phyloP scores from a whole-genome alignment of 2,113 vertebrate species.

The Oreochromis tanganicae region DNA sequence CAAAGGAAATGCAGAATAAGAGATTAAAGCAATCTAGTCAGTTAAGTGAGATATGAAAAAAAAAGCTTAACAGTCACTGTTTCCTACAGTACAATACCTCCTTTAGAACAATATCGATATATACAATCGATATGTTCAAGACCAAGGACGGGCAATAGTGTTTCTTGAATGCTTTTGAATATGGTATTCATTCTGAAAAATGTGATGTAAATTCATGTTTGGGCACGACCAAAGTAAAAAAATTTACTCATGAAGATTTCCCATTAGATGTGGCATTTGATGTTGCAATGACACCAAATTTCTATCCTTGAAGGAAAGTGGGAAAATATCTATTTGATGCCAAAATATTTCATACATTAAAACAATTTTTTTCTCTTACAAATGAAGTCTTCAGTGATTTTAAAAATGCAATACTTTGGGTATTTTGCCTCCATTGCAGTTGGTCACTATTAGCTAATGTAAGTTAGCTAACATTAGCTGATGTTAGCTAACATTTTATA shows the following conservation, averaged over 20 bases:
- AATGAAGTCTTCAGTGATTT: neutral
- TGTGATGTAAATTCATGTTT: neutral
- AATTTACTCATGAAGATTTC: neutral
- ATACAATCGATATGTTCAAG: neutral
- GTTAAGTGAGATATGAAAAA: neutral
- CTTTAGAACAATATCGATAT: neutral
- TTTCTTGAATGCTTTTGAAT: neutral
- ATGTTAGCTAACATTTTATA: neutral
- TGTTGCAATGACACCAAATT: neutral
- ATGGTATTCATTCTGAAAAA: neutral
- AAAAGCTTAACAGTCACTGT: neutral
- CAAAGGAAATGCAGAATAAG: neutral
- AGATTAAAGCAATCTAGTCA: neutral
- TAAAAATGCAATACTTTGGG: neutral
- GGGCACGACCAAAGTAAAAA: neutral
- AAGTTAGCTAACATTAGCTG: neutral
- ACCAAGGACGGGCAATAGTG: neutral
- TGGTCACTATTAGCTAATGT: neutral
- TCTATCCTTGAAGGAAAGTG: neutral
- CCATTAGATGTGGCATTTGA: neutral
- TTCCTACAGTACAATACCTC: conserved; percentile 3
- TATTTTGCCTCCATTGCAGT: neutral
- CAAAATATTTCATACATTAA: neutral
- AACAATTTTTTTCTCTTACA: neutral
- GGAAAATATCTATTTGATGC: neutral